phyloP scores from a whole-genome alignment of 2,888 invertebrate species.

The Disparrhopalites patrizii region DNA sequence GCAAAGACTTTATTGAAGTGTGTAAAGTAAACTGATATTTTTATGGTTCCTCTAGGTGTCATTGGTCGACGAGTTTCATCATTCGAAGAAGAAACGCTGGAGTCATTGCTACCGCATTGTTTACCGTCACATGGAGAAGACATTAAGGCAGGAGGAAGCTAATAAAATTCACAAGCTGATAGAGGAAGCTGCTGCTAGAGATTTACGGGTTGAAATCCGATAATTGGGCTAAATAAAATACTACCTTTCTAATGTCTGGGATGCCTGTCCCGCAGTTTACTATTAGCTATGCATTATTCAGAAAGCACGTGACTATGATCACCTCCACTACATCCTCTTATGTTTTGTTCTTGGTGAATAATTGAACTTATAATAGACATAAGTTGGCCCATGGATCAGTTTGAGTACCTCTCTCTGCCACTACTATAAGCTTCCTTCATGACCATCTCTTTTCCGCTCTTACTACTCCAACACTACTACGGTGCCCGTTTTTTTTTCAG shows the following conservation, averaged over 20 bases:
- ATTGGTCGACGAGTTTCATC: conserved; percentile 76
- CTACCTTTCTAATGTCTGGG: conserved; percentile 15
- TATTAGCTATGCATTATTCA: conserved; percentile 37
- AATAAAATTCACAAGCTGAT: conserved; percentile 77
- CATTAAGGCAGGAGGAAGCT: conserved; percentile 81
- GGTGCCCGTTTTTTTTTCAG: neutral
- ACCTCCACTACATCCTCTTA: conserved; percentile 19
- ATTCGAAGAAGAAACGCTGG: conserved; percentile 74
- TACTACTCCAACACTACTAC: neutral
- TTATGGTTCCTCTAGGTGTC: conserved; percentile 59
- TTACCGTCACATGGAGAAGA: conserved; percentile 88
- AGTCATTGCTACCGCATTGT: conserved; percentile 90
- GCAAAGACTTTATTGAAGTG: conserved; percentile 17
- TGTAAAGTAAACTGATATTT: conserved; percentile 23
- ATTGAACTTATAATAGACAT: conserved; percentile 31
- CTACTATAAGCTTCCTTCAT: conserved; percentile 15
- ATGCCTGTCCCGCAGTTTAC: conserved; percentile 18
- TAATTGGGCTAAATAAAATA: conserved; percentile 27
- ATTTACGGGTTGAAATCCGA: conserved; percentile 54
- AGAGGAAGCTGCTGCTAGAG: conserved; percentile 56
- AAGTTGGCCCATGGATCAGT: conserved; percentile 19
- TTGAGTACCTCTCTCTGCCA: conserved; percentile 16
- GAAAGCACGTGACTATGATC: conserved; percentile 34
- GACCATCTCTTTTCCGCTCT: conserved; percentile 17
- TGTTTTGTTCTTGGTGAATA: conserved; percentile 30